Conservation (phyloP, 2,797 vertebrate genomes). For the Cephalopachus bancanus region DNA sequence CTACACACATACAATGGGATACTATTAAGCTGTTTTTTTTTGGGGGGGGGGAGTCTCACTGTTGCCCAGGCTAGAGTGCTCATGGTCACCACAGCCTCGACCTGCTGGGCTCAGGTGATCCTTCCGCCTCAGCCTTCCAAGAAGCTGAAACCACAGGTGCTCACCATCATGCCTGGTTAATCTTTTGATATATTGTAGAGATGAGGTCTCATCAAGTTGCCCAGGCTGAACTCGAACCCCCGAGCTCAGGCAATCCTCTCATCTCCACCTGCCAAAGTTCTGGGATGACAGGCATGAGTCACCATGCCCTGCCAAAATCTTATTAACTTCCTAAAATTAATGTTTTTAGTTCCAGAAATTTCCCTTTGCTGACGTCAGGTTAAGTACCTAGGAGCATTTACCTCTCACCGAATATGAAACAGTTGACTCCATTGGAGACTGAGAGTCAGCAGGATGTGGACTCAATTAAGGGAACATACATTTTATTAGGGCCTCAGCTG, state of each 20-base stretch:
- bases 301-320: neutral
- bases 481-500: neutral
- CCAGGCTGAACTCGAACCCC: neutral
- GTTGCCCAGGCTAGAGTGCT: neutral
- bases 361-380: neutral
- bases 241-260: neutral
- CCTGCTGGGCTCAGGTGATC: neutral
- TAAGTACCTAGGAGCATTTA: slow-evolving; percentile 1
- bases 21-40: neutral
- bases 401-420: neutral
- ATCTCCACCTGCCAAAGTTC: neutral
- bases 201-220: neutral
- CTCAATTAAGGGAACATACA: neutral
- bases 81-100: neutral
- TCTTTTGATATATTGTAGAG: neutral
- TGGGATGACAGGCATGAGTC: neutral
- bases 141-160: neutral
- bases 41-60: neutral
- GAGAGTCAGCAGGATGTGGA: neutral
- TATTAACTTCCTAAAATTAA: neutral
- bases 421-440: neutral
- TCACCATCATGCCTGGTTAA: neutral
- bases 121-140: neutral
- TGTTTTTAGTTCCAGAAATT: neutral
- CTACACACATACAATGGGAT: no score